phyloP scores from a whole-genome alignment of 2,888 invertebrate species.

The Molanna angustata region DNA sequence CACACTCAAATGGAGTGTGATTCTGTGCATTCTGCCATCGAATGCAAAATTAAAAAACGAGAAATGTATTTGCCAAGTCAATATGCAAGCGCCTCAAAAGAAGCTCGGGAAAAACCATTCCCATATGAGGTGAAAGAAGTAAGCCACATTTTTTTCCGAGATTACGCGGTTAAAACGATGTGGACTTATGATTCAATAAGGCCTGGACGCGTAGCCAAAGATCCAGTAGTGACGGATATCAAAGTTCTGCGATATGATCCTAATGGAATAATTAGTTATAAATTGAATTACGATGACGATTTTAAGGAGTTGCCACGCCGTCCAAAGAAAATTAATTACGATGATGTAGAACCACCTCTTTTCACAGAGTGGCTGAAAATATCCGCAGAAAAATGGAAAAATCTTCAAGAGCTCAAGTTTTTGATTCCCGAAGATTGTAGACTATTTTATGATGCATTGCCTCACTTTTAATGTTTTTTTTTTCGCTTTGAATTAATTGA shows the following conservation, averaged over 20 bases:
- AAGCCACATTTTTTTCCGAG: not conserved
- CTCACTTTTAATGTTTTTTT: too few relatives aligned
- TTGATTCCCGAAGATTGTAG: not conserved
- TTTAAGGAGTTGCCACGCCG: not conserved
- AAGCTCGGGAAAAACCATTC: not conserved
- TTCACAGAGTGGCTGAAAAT: not conserved
- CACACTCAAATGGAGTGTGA: not conserved
- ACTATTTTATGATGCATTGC: not conserved
- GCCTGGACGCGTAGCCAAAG: not conserved
- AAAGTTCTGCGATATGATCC: not conserved
- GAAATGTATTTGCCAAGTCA: not conserved
- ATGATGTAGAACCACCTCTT: not conserved
- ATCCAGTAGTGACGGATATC: not conserved
- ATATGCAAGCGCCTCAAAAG: not conserved
- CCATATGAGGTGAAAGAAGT: not conserved
- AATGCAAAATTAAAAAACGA: not conserved
- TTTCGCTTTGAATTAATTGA: not conserved
- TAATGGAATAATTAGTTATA: not conserved
- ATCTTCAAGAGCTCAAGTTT: not conserved
- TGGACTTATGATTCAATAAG: not conserved
- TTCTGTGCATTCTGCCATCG: not conserved
- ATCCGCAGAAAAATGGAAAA: not conserved
- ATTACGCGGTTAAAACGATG: not conserved
- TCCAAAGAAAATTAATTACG: not conserved
- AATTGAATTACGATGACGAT: not conserved